Percentiles rank a stretch among this genome's conserved stretches.
phyloP scores from a whole-genome alignment of 2,113 vertebrate genomes.

The Hepsetus odoe region DNA sequence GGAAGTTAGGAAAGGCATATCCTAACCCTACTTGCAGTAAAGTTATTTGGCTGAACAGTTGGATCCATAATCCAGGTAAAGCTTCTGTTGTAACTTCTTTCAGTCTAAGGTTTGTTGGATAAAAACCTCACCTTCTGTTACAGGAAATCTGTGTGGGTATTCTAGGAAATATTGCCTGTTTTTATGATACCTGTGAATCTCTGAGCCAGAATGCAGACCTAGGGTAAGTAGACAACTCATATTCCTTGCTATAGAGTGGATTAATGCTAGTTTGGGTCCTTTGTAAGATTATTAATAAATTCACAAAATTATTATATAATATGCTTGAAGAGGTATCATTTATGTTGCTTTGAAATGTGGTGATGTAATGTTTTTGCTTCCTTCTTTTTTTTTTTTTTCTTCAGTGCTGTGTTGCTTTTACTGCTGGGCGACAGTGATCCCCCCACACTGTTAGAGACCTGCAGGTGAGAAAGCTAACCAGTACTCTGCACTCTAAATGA shows the following conservation, averaged over 20 bases:
- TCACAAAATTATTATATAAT: neutral
- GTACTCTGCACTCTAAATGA: neutral
- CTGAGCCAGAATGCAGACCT: constrained; percentile 88
- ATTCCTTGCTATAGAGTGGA: neutral
- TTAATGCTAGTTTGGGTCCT: neutral
- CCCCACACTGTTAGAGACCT: constrained; percentile 91
- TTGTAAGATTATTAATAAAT: neutral
- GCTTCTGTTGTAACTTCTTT: neutral
- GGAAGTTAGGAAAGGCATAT: no score
- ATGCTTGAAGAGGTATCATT: neutral
- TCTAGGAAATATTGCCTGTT: constrained; percentile 96
- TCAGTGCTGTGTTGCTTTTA: constrained; percentile 85
- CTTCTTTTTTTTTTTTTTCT: neutral
- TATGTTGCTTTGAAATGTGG: neutral
- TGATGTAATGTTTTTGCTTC: neutral
- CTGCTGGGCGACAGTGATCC: constrained; percentile 90
- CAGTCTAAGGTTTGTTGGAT: neutral
- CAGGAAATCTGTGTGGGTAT: constrained; percentile 98
- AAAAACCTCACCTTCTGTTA: constrained; percentile 20
- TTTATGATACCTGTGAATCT: constrained; percentile 85
- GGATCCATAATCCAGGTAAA: neutral
- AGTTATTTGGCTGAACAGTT: neutral
- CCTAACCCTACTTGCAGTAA: no score
- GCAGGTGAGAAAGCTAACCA: constrained; percentile 78
- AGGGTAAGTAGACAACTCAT: constrained; percentile 74